Evolutionary conservation across 2,797 vertebrate species (phyloP), one percentile per base, ranked within the genome.

Genomic region (Rallus crepitans): DNA sequence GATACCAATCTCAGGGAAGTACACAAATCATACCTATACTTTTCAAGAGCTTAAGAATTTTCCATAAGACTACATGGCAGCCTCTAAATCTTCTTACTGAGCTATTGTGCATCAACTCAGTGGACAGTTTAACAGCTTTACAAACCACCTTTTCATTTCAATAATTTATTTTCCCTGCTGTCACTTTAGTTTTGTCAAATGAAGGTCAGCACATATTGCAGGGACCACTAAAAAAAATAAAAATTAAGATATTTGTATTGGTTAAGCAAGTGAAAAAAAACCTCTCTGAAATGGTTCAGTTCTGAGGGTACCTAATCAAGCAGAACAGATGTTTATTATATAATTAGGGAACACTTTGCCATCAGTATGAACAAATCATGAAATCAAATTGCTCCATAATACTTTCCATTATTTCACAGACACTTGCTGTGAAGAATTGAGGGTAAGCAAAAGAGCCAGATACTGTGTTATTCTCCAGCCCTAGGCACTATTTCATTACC

Each of bases 241-340:
- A 80, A 75, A 95, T 82, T 84, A 83, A 92, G 73, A 47, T 30
- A 23, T 93, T 96, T 94, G 47, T 65, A 55, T 37, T 70, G 88
- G 71, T 92, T 95, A 96, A 82, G 66, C 15, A 82, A 95, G 69
- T 84, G 45, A 90, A 94, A 72, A 66, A 91, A 50, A n/a, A 65
- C 28, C 28, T 86, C 27, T 75, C 33, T 68, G 63, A 85, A 90
- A 87, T 35, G 23, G 31, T 86, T 83, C 60, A 94, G 31, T 87
- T 94, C 83, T 91, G 66, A 94, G 76, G 60, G 40, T 88, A 88
- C 88, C 96, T 89, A 96, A 95, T 91, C 93, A 94, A 96, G 93
- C 78, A 90, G 89, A 97, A 95, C 81, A 94, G 83, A 93, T 94
- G 81, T 94, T 96, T 96, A 91, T 95, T 93, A 93, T 77, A 96